Evolutionary conservation across 2,888 invertebrate species (phyloP), one percentile per base, ranked within the genome.

Genomic region (Philaethria dido): DNA sequence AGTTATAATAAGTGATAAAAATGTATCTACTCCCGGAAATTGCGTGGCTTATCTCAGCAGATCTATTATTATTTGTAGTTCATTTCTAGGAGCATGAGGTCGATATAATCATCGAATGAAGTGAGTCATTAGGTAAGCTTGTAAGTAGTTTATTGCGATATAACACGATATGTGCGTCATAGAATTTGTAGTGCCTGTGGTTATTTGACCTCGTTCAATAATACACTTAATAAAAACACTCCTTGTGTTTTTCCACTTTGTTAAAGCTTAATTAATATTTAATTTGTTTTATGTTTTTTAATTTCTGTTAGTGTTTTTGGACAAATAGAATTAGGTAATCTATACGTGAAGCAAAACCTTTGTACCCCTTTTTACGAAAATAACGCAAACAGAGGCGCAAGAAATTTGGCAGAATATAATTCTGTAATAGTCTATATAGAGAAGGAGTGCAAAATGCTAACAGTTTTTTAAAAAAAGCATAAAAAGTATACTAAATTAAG

Each of bases 111-210:
- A 25, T 54, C 22, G n/a, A 62, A 69, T 62, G 36, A 55, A 57
- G 54, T 69, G 69, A 69, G 64, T 69, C 69, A 69, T 44, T 50
- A 50, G 45, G 25, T 36, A 42, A 61, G 59, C 52, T 62, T 64
- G 39, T 33, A 52, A 52, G 60, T 59, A 55, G 20, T 14, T 44
- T 60, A 65, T 44, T 22, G 16, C 33, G 20, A 64, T 42, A 20
- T 50, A 59, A 13, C 64, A 60, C 48, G 64, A 60, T 25, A 60
- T n/a, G n/a, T 52, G 64, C 50, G 59, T 65, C 64, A 65, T 65
- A 33, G 13, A 8, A 36, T 18, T 36, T 59, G 18, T 57, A 42
- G 14, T 11, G 52, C 52, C 39, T 57, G 22, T 42, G 22, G 36
- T 57, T 39, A 44, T 29, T 60, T 60, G 45, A 18, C 45, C 60